Base-by-base conservation (phyloP, 53 echinoderm and acorn worm genomes). In the Holothuria scabra region DNA sequence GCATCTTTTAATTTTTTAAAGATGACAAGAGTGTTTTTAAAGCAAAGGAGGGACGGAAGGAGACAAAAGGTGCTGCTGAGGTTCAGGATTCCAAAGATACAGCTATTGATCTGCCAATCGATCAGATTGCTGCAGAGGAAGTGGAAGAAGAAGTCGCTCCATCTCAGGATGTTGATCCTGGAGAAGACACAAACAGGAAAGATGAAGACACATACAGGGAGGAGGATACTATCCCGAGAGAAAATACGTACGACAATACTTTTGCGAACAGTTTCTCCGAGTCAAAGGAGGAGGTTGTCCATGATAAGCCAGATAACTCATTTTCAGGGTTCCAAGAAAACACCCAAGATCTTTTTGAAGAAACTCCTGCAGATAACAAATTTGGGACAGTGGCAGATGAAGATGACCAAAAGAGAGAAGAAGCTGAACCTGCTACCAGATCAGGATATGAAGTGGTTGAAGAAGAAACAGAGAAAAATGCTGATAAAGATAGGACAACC, bases 81-180 rank as follows among this genome's bases (percentile, higher is more conserved):
- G 86, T 99, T 5, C 87, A 95, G 55, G 99, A 99, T 56, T 89
- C 85, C 34, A 82, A 84, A 20, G 99, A 99, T 0, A 99, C 99
- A 2, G 91, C 89, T 0, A 84, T 95, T 16, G 97, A 99, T 48
- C 94, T 99, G 71, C 99, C 99, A 44, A 95, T 99, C 38, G 99
- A 99, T 60, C 99, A 99, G 72, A 82, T 99, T 22, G 90, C 93
- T n/a, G 99, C 99, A 12, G 99, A 99, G 68, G 99, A 99, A 59
- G 86, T 99, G 1, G 99, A 99, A 2, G 99, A 99, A 3, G 97
- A 97, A 38, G 90, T 74, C 3, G 52, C 18, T 52, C 52, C 52
- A 52, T 52, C 52, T 18, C 52, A 52, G 16, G 52, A 52, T 52
- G 52, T 18, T 52, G 52, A 52, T 52, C 52, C 52, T 16, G 18